Conservation (phyloP, 2,113 vertebrate genomes). For the Sinocyclocheilus grahami region DNA sequence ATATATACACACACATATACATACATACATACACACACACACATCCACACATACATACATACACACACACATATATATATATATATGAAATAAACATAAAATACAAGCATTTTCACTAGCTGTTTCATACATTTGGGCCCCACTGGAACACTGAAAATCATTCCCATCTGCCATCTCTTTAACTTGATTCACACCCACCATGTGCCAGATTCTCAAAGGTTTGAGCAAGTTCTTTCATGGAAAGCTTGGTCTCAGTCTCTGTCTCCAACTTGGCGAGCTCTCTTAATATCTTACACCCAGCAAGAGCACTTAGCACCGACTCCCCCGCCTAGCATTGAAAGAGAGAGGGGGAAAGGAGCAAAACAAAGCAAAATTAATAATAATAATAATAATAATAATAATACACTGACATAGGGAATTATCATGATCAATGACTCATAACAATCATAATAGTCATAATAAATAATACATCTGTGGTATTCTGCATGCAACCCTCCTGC, state of each 20-base stretch:
- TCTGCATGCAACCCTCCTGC: neutral
- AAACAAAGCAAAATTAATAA: neutral
- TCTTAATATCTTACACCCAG: constrained; percentile 78
- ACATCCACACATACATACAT: too few species aligned
- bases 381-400: too few species aligned
- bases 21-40: too few species aligned
- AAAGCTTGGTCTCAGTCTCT: constrained; percentile 74
- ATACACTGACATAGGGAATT: neutral
- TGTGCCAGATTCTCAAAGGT: constrained; percentile 81
- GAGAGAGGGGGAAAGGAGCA: neutral
- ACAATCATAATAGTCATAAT: neutral
- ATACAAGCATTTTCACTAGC: neutral
- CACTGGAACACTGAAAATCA: neutral
- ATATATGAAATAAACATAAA: neutral
- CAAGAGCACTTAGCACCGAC: constrained; percentile 80
- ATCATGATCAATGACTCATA: neutral
- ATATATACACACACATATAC: too few species aligned
- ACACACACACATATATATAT: too few species aligned
- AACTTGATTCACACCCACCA: constrained; percentile 63
- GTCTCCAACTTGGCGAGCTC: constrained; percentile 79
- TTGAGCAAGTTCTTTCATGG: constrained; percentile 79
- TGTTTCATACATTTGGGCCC: neutral
- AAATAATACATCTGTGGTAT: neutral
- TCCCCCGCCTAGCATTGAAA: constrained; percentile 73
- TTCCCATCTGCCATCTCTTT: neutral